Evolutionary conservation across 2,888 invertebrate genomes (phyloP), one percentile per base, ranked within the genome.

Genomic region (Philereme transversata): DNA sequence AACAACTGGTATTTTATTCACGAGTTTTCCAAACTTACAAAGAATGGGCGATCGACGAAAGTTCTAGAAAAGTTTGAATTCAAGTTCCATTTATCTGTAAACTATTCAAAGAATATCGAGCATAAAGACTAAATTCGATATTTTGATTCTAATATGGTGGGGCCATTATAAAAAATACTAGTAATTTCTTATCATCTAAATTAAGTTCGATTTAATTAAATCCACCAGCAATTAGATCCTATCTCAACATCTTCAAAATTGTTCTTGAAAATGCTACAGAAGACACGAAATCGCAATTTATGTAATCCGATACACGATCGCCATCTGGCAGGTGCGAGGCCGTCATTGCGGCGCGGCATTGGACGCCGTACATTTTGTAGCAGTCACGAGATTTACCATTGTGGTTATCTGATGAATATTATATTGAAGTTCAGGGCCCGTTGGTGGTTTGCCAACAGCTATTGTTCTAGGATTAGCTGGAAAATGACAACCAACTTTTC

Each of bases 261-360:
- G 11, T 43, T 22, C 43, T 5, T 3, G 51, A 55, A 57, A 59
- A 50, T 60, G 56, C 8, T 40, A 48, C 50, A 49, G 57, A 53
- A 53, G 57, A 35, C 55, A 46, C 34, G 10, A 9, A 48, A 43
- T 35, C 49, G 47, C 51, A 63, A 53, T 56, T 50, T 59, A 46
- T 48, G 46, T 45, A 1, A 45, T 43, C 36, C 34, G 10, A 48
- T 44, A 48, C 59, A 35, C 60, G 65, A 38, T 55, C 38, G 43
- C 52, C 62, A 55, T 58, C 58, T 54, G 56, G 43, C 56, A 36
- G 36, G 48, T 46, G 35, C 43, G 48, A 22, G 43, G 9, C 9
- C 36, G 34, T 8, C 10, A 33, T 50, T 44, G 51, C 22, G 46
- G 35, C 9, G n/a, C 57, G 7, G 45, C 45, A 47, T 22, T 52